These are phyloP conservation scores for Telenomus remus DNA, from an alignment of 1,140 invertebrate species.

Conservation along the genomic window DNA sequence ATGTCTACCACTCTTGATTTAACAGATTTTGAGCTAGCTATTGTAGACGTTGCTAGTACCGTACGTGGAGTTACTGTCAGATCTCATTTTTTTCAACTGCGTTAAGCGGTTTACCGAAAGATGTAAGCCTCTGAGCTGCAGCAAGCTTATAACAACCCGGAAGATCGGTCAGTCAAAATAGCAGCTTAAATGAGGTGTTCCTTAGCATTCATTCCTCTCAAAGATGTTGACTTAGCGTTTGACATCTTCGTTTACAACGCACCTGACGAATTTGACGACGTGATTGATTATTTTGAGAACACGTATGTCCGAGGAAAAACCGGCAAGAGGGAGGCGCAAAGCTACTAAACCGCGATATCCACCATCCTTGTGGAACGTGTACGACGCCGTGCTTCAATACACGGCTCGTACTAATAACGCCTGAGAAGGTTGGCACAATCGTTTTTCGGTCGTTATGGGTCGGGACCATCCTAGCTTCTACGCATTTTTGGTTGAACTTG, in stretches of 20 bases:
- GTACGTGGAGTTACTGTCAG: conserved; percentile 4
- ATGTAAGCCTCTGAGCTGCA: not conserved
- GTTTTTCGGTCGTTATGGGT: conserved; percentile 18
- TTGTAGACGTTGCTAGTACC: conserved; percentile 18
- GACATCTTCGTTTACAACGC: not conserved
- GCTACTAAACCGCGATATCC: too few species aligned
- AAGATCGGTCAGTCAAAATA: not conserved
- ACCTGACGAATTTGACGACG: conserved; percentile 1
- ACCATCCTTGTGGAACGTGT: conserved; percentile 10
- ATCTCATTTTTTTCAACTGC: conserved; percentile 7
- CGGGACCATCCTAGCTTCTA: conserved; percentile 27
- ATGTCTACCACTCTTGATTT: conserved; percentile 4
- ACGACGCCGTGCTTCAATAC: conserved; percentile 14
- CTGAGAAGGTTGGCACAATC: conserved; percentile 29
- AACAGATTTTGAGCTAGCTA: conserved; percentile 25
- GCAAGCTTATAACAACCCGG: too few species aligned
- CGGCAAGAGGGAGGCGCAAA: conserved; percentile 3
- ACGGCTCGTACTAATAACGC: too few species aligned
- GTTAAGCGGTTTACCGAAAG: not conserved
- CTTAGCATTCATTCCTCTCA: conserved; percentile 16
- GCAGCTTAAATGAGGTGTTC: conserved; percentile 13
- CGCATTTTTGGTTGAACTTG: conserved; percentile 17
- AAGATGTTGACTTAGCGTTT: conserved; percentile 4
- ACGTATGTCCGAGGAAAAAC: conserved; percentile 13
- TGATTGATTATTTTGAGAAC: too few species aligned